A percentile compares a stretch with the other conserved stretches of the same genome.
Conservation (phyloP, 2,797 vertebrate genomes). For the Neostethus bicornis region DNA sequence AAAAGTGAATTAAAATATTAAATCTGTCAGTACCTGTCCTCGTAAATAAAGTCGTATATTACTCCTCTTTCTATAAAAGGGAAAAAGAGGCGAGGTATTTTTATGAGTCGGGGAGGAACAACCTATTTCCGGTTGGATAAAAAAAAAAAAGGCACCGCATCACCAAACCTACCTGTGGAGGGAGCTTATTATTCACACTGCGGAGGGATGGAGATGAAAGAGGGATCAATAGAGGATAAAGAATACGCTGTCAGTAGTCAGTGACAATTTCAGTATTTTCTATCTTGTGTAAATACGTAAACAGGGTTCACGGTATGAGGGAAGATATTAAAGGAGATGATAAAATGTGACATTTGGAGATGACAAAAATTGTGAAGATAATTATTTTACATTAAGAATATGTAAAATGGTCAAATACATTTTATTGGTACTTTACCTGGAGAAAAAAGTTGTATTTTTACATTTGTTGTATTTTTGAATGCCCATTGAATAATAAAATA, state of each 20-base stretch:
- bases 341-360: no score
- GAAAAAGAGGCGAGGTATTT: constrained; percentile 72
- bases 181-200: constrained; percentile 66
- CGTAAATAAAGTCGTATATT: constrained; percentile 84
- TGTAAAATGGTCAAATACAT: no score
- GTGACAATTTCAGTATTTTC: not conserved
- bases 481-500: no score
- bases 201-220: constrained; percentile 39
- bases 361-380: no score
- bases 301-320: no score
- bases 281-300: not conserved
- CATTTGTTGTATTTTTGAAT: no score
- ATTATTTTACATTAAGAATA: no score
- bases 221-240: constrained; percentile 28
- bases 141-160: constrained; percentile 47
- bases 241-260: not conserved
- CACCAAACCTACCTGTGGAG: constrained; percentile 60
- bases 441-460: no score
- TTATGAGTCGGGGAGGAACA: constrained; percentile 68
- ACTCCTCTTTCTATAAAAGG: constrained; percentile 78
- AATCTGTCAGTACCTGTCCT: constrained; percentile 81
- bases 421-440: no score
- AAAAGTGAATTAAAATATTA: constrained; percentile 88
- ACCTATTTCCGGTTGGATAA: constrained; percentile 52
- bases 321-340: no score